Percentiles rank a stretch among this genome's conserved stretches.
These are phyloP conservation scores for Saccopteryx leptura DNA, from an alignment of 2,113 vertebrate species.

Conservation along the genomic window DNA sequence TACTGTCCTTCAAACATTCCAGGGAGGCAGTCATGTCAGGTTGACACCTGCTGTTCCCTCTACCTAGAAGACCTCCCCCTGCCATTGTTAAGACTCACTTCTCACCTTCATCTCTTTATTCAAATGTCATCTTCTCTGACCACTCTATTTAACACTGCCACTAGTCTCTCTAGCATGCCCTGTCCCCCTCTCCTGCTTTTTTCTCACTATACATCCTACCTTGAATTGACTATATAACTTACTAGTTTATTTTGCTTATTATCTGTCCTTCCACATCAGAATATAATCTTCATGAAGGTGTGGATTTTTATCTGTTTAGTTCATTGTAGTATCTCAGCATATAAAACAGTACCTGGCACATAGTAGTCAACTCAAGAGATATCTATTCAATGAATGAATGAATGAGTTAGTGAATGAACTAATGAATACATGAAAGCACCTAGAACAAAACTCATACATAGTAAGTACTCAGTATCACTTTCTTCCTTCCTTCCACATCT, in stretches of 20 bases:
- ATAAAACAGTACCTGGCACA: background rate
- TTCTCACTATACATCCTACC: background rate
- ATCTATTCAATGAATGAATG: background rate
- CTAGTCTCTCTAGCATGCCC: background rate
- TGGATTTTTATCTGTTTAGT: conserved; percentile 4
- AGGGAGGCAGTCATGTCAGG: background rate
- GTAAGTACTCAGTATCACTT: background rate
- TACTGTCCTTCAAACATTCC: background rate
- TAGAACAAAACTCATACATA: background rate
- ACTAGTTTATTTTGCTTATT: background rate
- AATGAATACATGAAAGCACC: background rate
- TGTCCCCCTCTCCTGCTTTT: background rate
- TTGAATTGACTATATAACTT: background rate
- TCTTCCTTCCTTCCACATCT: background rate
- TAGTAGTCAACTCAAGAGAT: background rate
- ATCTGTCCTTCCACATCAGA: background rate
- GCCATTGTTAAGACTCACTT: background rate
- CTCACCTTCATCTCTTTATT: background rate
- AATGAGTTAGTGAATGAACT: background rate
- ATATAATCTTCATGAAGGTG: background rate
- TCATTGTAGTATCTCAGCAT: no score
- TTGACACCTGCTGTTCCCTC: background rate
- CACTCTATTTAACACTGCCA: no score
- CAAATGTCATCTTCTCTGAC: background rate
- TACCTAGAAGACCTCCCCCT: background rate